Evolutionary conservation across 2,888 invertebrate species (phyloP).

Genomic region (Graphium colonna): DNA sequence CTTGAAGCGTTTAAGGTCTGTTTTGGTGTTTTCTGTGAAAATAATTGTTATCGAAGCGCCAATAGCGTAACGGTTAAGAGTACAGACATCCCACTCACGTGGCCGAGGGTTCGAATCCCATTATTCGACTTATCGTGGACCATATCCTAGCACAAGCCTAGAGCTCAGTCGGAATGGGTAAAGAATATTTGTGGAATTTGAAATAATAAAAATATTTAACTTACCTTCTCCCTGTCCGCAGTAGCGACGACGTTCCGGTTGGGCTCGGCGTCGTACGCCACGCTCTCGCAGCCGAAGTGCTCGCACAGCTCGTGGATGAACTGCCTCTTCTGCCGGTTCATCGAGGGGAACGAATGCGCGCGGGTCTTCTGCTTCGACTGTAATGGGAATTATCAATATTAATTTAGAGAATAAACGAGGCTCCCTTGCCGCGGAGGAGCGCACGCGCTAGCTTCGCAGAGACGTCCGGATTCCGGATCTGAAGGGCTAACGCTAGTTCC

Average conservation of each 20-base stretch:
- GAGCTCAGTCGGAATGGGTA: no score
- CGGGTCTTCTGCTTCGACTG: slow-evolving; percentile 89
- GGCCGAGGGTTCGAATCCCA: no score
- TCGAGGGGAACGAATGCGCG: slow-evolving; percentile 93
- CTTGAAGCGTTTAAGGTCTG: no score
- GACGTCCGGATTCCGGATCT: slow-evolving; percentile 94
- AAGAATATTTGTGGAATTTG: no score
- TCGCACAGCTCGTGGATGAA: slow-evolving; percentile 97
- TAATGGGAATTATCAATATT: slow-evolving; percentile 2
- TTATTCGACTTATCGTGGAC: no score
- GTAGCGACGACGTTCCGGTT: slow-evolving; percentile 97
- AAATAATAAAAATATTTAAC: no score
- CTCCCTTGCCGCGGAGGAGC: slow-evolving; percentile 90
- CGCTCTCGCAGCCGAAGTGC: slow-evolving; percentile 95
- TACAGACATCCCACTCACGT: no score
- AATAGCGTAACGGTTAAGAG: no score
- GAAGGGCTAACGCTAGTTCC: slow-evolving; percentile 93
- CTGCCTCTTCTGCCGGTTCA: slow-evolving; percentile 95
- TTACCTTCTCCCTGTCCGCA: slow-evolving; percentile 87
- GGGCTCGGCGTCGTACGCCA: slow-evolving; percentile 97
- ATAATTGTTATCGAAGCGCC: no score
- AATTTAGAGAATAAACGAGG: no score
- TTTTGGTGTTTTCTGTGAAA: no score
- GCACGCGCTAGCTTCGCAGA: slow-evolving; percentile 89
- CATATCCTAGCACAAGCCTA: no score